These are phyloP conservation scores for Rhizomys pruinosus DNA, from an alignment of 2,113 vertebrate species.

Conservation along the genomic window DNA sequence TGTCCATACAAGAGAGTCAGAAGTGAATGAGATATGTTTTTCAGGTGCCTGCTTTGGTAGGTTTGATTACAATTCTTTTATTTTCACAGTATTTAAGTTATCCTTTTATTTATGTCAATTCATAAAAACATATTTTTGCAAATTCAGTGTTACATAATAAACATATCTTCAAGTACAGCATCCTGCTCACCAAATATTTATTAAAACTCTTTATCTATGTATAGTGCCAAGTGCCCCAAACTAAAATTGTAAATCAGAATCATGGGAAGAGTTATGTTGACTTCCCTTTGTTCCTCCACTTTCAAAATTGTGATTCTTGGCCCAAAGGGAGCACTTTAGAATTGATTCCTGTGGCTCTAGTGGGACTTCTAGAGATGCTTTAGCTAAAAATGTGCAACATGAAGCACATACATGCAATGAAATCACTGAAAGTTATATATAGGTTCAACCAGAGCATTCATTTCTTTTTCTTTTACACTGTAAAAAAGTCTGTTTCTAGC, in stretches of 20 bases:
- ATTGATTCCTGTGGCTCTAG: conserved; percentile 54
- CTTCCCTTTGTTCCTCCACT: neutral
- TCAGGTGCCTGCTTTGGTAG: neutral
- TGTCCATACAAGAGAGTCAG: neutral
- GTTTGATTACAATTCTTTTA: conserved; percentile 3
- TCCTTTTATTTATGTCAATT: neutral
- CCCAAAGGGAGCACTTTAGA: conserved; percentile 61
- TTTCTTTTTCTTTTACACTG: conserved; percentile 86
- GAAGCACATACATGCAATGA: conserved; percentile 68
- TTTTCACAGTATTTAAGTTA: conserved; percentile 3
- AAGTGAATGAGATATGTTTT: conserved; percentile 40
- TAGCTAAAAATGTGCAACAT: conserved; percentile 59
- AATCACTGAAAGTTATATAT: conserved; percentile 81
- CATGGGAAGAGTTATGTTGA: conserved; percentile 28
- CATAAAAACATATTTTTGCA: neutral
- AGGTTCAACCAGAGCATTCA: conserved; percentile 73
- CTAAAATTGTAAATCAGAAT: conserved; percentile 42
- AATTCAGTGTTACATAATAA: neutral
- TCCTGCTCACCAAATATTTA: neutral
- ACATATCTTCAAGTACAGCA: neutral
- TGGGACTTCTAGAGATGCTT: conserved; percentile 37
- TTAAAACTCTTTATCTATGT: neutral
- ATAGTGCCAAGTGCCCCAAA: neutral
- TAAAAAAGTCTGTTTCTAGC: conserved; percentile 94
- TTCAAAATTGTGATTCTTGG: conserved; percentile 6